phyloP scores from a whole-genome alignment of 2,113 vertebrate genomes.

The Silurus meridionalis region DNA sequence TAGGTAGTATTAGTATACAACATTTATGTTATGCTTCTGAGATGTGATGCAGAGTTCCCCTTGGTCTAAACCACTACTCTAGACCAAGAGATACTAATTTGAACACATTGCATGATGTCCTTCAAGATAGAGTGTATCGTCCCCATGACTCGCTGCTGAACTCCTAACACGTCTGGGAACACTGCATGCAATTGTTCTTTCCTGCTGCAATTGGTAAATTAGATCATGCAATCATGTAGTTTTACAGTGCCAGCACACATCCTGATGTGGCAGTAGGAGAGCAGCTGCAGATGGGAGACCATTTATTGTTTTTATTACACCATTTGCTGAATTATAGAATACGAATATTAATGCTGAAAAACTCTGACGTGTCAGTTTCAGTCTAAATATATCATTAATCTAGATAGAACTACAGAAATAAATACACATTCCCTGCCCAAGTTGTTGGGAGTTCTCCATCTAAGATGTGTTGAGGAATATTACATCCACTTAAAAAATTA shows the following conservation, averaged over 20 bases:
- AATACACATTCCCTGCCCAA: neutral
- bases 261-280: neutral
- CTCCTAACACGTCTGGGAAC: slow-evolving; percentile 3
- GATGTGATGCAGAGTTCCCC: slow-evolving; percentile 27
- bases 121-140: slow-evolving; percentile 18
- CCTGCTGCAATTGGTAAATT: slow-evolving; percentile 35
- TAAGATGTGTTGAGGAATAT: slow-evolving; percentile 24
- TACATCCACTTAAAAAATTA: slow-evolving; percentile 27
- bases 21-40: neutral
- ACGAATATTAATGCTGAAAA: neutral
- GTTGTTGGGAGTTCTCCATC: neutral
- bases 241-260: slow-evolving; percentile 1
- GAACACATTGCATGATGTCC: slow-evolving; percentile 8
- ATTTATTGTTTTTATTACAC: neutral
- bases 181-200: slow-evolving; percentile 44
- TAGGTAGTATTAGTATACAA: neutral
- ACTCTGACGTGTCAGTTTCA: neutral
- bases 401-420: slow-evolving; percentile 13
- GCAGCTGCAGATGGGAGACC: neutral
- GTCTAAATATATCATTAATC: neutral
- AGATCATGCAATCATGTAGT: slow-evolving; percentile 24
- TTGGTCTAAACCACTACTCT: neutral
- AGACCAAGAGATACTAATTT: slow-evolving; percentile 1
- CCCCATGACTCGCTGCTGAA: slow-evolving; percentile 41
- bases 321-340: neutral